These are phyloP conservation scores for Coptodon bakossiorum DNA, from an alignment of 2,113 vertebrate species.

Conservation along the genomic window DNA sequence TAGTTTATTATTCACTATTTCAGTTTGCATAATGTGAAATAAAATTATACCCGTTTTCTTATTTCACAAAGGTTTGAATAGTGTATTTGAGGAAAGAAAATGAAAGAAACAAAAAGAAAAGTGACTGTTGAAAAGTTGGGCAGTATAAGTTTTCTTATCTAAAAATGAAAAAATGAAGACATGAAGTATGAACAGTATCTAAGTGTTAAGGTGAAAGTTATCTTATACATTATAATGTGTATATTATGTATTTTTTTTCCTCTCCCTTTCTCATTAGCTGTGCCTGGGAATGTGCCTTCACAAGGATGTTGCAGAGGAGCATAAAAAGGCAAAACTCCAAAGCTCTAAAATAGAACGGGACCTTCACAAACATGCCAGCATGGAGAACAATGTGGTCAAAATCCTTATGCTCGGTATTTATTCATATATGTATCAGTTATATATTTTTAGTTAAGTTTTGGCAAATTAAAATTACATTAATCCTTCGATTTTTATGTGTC, in stretches of 20 bases:
- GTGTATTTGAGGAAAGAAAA: background rate
- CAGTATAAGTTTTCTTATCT: background rate
- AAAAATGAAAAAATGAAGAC: background rate
- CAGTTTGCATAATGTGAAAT: background rate
- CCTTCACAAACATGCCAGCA: slow-evolving; percentile 54
- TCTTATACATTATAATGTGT: background rate
- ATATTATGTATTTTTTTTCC: background rate
- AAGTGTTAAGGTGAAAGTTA: background rate
- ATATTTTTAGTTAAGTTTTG: background rate
- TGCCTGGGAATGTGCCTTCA: slow-evolving; percentile 60
- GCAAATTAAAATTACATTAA: background rate
- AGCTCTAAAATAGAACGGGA: slow-evolving; percentile 63
- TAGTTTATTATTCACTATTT: background rate
- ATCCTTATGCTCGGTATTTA: slow-evolving; percentile 69
- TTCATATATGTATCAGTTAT: background rate
- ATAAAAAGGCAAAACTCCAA: slow-evolving; percentile 55
- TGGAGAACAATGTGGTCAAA: slow-evolving; percentile 59
- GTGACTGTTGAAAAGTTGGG: background rate
- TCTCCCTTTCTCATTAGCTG: background rate
- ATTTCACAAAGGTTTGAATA: background rate
- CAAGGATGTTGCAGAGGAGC: slow-evolving; percentile 50
- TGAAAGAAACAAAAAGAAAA: background rate
- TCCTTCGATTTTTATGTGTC: background rate
- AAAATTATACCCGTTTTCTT: background rate
- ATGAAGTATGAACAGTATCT: background rate